phyloP scores from a whole-genome alignment of 2,113 vertebrate species.

The Bolborhynchus lineola region DNA sequence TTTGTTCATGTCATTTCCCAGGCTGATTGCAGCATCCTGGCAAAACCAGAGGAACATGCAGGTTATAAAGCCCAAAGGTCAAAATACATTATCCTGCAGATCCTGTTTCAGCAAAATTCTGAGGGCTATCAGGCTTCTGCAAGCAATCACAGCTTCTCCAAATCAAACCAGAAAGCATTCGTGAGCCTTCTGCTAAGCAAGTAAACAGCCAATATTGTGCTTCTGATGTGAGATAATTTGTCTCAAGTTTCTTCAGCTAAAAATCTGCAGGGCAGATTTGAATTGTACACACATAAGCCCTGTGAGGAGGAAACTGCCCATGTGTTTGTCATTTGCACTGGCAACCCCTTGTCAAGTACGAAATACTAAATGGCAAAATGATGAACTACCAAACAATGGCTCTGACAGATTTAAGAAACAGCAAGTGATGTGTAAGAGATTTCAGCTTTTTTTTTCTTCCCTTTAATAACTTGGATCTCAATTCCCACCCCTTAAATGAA shows the following conservation, averaged over 20 bases:
- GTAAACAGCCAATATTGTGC: background rate
- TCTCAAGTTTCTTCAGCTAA: background rate
- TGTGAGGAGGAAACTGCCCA: background rate
- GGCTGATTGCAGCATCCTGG: background rate
- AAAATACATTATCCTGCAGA: background rate
- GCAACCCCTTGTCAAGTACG: background rate
- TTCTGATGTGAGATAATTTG: background rate
- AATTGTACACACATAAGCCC: background rate
- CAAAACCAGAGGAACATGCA: rapidly evolving
- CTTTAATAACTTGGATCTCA: background rate
- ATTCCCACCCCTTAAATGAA: background rate
- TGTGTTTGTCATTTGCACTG: background rate
- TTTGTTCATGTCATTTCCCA: background rate
- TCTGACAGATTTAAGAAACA: background rate
- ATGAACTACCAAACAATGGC: background rate
- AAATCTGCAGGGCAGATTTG: background rate
- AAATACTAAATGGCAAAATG: background rate
- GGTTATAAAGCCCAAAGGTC: background rate
- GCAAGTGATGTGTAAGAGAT: background rate
- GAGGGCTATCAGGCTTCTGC: background rate
- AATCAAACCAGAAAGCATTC: background rate
- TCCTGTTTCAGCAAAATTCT: background rate
- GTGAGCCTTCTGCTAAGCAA: background rate
- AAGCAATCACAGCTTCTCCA: background rate
- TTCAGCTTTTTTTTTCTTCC: background rate